Percentiles rank a stretch among this genome's conserved stretches.
These are phyloP conservation scores for Eurosta solidaginis DNA, from an alignment of 1,140 invertebrate species.

Conservation along the genomic window DNA sequence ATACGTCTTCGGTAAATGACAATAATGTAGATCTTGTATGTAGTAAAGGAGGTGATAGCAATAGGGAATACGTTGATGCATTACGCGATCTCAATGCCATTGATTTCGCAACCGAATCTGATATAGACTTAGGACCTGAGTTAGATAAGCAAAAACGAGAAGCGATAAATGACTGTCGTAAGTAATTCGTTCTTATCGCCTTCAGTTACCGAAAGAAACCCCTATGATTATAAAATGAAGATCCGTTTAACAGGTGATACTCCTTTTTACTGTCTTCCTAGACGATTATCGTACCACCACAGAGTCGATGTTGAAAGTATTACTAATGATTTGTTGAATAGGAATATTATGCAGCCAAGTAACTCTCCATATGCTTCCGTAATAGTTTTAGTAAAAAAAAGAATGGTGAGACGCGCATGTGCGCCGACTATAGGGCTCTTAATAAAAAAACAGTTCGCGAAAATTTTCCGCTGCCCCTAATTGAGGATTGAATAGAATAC, in stretches of 20 bases:
- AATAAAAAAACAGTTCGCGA: no score
- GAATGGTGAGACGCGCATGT: conserved; percentile 32
- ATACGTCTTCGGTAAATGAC: no score
- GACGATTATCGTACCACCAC: conserved; percentile 40
- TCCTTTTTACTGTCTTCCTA: conserved; percentile 36
- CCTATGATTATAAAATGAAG: conserved; percentile 30
- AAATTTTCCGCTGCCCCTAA: no score
- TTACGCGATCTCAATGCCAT: background rate
- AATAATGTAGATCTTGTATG: no score
- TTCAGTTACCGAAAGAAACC: no score
- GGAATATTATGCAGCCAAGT: conserved; percentile 40
- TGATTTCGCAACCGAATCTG: background rate
- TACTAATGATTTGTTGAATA: conserved; percentile 37
- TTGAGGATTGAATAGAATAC: conserved; percentile 33
- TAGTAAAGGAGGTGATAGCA: no score
- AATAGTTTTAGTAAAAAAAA: conserved; percentile 38
- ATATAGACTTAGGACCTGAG: background rate
- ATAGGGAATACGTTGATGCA: background rate
- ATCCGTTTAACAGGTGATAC: conserved; percentile 17
- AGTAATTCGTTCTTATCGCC: background rate
- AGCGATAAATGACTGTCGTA: background rate
- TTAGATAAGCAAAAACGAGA: background rate
- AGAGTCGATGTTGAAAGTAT: conserved; percentile 44
- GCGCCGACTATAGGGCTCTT: no score
- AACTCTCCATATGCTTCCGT: conserved; percentile 32